Conservation (phyloP, 2,113 vertebrate species). For the Bothrops jararaca region DNA sequence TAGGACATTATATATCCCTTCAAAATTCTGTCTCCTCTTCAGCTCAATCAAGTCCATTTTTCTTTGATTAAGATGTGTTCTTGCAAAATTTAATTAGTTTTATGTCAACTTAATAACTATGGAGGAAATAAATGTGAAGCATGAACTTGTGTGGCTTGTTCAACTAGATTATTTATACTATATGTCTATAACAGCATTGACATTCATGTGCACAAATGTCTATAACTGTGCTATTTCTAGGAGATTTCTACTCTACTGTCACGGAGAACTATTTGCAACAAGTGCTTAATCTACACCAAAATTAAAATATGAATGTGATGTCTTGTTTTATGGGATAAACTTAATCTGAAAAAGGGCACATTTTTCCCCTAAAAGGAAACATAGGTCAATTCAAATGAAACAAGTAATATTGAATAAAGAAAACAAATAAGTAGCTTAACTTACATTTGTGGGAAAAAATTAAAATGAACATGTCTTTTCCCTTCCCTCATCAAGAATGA, state of each 20-base stretch:
- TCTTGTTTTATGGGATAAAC: not conserved
- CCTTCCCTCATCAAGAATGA: not conserved
- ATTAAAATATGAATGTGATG: not conserved
- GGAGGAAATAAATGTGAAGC: not conserved
- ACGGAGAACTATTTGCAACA: not conserved
- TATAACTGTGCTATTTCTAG: not conserved
- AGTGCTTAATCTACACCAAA: not conserved
- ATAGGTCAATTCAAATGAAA: not conserved
- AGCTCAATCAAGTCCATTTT: not conserved
- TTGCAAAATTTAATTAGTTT: not conserved
- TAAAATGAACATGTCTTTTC: not conserved
- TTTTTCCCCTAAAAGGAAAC: not conserved
- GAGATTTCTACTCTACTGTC: not conserved
- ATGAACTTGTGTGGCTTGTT: slow-evolving; percentile 8
- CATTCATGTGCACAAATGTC: not conserved
- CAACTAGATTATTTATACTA: not conserved
- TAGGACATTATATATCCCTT: not conserved
- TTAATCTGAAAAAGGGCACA: not conserved
- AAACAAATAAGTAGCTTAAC: not conserved
- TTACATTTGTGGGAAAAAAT: too few relatives aligned
- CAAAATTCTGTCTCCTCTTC: not conserved
- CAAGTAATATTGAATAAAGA: not conserved
- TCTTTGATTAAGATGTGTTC: not conserved
- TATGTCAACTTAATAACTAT: not conserved
- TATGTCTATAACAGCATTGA: not conserved